These are phyloP conservation scores for Bagarius yarrelli DNA, from an alignment of 2,113 vertebrate species.

Conservation along the genomic window DNA sequence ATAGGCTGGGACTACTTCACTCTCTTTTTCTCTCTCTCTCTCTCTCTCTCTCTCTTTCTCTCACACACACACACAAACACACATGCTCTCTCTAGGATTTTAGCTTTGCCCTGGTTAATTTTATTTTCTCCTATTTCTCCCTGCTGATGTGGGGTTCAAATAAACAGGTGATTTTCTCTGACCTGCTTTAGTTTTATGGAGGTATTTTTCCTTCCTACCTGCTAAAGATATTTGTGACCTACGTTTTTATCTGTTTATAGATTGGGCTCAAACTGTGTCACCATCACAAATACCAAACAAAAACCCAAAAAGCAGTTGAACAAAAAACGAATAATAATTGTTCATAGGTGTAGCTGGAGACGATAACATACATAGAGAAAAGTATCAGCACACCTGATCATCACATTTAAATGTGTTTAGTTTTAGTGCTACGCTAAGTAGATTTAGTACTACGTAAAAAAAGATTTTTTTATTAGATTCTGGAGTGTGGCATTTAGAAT, in stretches of 20 bases:
- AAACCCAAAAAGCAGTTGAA: neutral
- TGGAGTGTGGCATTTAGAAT: no score
- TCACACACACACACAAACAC: constrained; percentile 31
- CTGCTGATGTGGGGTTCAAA: constrained; percentile 31
- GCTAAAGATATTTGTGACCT: neutral
- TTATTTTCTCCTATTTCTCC: constrained; percentile 11
- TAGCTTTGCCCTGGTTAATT: constrained; percentile 51
- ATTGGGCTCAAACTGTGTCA: neutral
- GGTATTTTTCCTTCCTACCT: neutral
- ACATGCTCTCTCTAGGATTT: constrained; percentile 43
- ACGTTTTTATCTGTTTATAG: neutral
- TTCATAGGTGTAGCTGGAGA: neutral
- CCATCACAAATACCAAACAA: neutral
- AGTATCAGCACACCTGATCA: no score
- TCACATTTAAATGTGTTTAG: no score
- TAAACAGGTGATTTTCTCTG: constrained; percentile 38
- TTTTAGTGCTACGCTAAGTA: no score
- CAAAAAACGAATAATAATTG: neutral
- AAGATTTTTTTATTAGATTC: no score
- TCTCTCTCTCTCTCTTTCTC: constrained; percentile 23
- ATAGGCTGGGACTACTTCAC: constrained; percentile 64
- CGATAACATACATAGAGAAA: no score
- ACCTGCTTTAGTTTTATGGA: constrained; percentile 27
- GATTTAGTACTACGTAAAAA: no score
- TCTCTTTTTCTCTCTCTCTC: constrained; percentile 39